Conservation (phyloP, 2,113 vertebrate genomes). For the Accipiter virgatus region DNA sequence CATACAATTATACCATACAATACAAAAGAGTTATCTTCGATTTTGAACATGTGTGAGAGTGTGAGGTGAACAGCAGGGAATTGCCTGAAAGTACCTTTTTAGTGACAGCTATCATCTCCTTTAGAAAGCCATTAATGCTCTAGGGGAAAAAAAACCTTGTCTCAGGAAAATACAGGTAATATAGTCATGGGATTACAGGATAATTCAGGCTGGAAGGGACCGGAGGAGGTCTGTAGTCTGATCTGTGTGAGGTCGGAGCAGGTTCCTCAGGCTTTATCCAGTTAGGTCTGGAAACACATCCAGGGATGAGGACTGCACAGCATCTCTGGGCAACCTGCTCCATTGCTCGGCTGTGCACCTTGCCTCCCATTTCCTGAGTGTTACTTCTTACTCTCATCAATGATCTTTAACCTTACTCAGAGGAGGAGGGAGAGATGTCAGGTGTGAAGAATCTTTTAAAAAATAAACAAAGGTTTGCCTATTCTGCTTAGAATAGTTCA, state of each 20-base stretch:
- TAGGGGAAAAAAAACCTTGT: neutral
- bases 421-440: neutral
- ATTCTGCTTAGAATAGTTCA: neutral
- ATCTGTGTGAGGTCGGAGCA: neutral
- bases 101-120: neutral
- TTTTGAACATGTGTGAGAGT: neutral
- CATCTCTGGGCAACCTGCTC: neutral
- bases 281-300: neutral
- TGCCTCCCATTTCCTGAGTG: neutral
- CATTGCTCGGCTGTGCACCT: neutral
- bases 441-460: neutral
- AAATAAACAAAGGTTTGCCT: neutral
- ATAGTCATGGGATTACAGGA: neutral
- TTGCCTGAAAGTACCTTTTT: neutral
- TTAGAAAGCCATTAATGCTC: neutral
- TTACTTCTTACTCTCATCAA: neutral
- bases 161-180: neutral
- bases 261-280: neutral
- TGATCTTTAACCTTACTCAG: neutral
- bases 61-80: neutral
- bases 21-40: neutral
- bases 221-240: neutral
- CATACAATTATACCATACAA: neutral
- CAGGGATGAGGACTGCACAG: neutral
- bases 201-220: neutral